phyloP scores from a whole-genome alignment of 2,888 invertebrate species.

The Pristionchus exspectatus region DNA sequence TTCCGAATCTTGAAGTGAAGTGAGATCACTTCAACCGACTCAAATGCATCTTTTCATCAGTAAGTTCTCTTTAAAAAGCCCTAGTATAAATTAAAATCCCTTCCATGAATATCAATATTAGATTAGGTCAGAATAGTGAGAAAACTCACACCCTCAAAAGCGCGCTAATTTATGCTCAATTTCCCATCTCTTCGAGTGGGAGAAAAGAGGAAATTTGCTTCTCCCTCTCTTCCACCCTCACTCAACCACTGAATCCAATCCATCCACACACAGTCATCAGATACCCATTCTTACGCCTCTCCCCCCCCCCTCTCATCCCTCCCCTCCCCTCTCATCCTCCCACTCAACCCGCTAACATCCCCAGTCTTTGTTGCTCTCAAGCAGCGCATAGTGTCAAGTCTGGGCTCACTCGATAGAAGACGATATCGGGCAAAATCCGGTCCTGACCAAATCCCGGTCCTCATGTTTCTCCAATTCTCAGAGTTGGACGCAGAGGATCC shows the following conservation, averaged over 20 bases:
- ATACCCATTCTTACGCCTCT: constrained; percentile 13
- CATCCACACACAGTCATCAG: background rate
- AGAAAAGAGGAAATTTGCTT: background rate
- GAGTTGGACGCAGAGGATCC: constrained; percentile 68
- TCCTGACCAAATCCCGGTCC: background rate
- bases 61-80: background rate
- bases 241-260: constrained; percentile 15
- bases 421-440: background rate
- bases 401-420: background rate
- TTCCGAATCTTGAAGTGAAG: constrained; percentile 5
- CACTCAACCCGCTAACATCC: background rate
- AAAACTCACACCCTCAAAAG: background rate
- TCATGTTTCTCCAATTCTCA: constrained; percentile 43
- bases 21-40: background rate
- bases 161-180: constrained; percentile 1
- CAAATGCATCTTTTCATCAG: background rate
- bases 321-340: background rate
- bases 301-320: background rate
- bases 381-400: background rate
- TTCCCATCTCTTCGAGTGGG: background rate
- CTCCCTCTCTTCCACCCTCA: constrained; percentile 36
- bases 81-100: no score
- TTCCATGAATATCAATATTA: no score
- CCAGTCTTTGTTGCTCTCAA: background rate
- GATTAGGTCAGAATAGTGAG: no score